phyloP scores from a whole-genome alignment of 2,888 invertebrate species.

The Mesorhabditis sp. region DNA sequence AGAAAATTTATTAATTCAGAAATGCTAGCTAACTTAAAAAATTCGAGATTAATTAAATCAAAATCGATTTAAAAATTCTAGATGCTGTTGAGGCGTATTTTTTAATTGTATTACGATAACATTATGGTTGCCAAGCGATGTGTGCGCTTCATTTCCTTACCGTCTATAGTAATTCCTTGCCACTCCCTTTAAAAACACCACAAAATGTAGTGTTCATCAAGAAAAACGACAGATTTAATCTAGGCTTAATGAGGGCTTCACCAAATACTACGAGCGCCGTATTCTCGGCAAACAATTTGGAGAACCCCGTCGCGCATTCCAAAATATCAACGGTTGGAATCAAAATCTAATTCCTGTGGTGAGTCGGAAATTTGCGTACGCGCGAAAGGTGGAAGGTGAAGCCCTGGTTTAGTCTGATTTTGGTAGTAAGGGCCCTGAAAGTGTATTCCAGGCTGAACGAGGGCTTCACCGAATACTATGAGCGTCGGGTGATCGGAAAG shows the following conservation, averaged over 20 bases:
- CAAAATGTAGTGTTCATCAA: too few relatives aligned
- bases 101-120: too few relatives aligned
- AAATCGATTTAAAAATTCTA: too few relatives aligned
- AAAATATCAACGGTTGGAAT: constrained; percentile 72
- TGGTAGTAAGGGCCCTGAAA: not conserved
- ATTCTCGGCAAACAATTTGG: constrained; percentile 72
- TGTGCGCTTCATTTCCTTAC: not conserved
- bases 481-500: constrained; percentile 75
- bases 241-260: constrained; percentile 82
- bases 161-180: not conserved
- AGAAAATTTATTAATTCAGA: not conserved
- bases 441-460: constrained; percentile 71
- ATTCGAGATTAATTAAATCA: too few relatives aligned
- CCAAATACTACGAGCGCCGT: constrained; percentile 82
- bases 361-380: not conserved
- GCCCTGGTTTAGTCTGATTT: not conserved
- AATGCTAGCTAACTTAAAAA: too few relatives aligned
- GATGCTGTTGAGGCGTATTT: too few relatives aligned
- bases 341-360: not conserved
- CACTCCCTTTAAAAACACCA: too few relatives aligned
- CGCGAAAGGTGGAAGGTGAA: not conserved
- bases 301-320: constrained; percentile 70
- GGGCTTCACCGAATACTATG: constrained; percentile 84
- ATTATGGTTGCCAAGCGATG: too few relatives aligned
- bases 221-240: not conserved